A percentile compares a stretch with the other conserved stretches of the same genome.
These are phyloP conservation scores for Lagorchestes hirsutus DNA, from an alignment of 2,797 vertebrate species.

Conservation along the genomic window DNA sequence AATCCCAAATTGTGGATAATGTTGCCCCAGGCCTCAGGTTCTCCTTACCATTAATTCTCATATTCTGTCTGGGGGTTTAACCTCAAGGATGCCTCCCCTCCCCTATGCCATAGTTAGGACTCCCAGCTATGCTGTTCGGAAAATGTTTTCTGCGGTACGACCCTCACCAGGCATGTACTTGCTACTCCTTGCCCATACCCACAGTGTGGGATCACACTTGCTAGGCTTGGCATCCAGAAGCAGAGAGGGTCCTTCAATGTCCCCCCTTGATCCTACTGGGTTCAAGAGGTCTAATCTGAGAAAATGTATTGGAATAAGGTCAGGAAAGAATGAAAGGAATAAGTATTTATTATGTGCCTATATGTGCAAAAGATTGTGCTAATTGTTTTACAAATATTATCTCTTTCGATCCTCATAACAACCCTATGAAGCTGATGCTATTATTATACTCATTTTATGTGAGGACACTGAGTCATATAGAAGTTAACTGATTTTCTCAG, in stretches of 20 bases:
- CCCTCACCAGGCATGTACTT: background rate
- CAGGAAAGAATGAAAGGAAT: background rate
- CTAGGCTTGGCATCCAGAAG: background rate
- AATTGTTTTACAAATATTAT: background rate
- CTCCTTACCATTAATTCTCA: background rate
- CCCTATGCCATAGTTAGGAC: too few species aligned
- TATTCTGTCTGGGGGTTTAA: background rate
- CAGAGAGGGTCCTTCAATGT: background rate
- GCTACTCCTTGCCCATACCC: background rate
- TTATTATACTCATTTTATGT: too few species aligned
- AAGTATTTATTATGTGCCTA: background rate
- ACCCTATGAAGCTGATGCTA: background rate
- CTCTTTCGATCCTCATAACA: background rate
- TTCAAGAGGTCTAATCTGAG: background rate
- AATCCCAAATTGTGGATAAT: background rate
- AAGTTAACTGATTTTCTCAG: background rate
- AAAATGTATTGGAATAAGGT: background rate
- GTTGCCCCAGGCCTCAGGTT: background rate
- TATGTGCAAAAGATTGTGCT: background rate
- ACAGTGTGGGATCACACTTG: background rate
- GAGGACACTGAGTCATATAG: background rate
- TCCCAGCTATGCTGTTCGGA: background rate
- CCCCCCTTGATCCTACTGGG: background rate
- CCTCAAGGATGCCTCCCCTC: background rate
- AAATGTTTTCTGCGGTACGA: background rate